phyloP scores from a whole-genome alignment of 2,113 vertebrate species.

The Zosterops hypoxanthus region DNA sequence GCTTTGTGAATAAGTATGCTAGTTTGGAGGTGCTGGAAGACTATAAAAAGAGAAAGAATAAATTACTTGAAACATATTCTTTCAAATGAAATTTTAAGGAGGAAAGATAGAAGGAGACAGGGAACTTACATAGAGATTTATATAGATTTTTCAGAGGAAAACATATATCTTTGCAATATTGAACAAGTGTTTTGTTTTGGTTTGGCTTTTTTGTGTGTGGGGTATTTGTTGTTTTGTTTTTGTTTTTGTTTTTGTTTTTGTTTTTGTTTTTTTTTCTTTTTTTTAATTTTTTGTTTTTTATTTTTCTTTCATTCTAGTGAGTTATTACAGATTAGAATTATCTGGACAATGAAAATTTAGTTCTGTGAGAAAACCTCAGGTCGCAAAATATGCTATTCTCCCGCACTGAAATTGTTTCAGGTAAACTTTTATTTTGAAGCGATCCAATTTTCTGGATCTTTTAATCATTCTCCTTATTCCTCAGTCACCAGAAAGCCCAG shows the following conservation, averaged over 20 bases:
- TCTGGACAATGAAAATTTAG: background rate
- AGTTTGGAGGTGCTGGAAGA: background rate
- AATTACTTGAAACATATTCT: background rate
- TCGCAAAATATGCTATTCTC: background rate
- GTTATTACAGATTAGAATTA: background rate
- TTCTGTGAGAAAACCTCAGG: background rate
- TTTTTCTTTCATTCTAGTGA: background rate
- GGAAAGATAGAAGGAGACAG: background rate
- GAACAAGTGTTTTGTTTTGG: background rate
- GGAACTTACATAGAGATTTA: background rate
- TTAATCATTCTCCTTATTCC: background rate
- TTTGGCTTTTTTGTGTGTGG: background rate
- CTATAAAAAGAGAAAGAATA: background rate
- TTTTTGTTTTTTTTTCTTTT: background rate
- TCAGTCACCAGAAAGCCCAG: background rate
- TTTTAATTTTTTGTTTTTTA: background rate
- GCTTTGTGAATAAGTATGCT: background rate
- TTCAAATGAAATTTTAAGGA: background rate
- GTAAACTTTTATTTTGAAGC: background rate
- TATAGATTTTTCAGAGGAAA: background rate
- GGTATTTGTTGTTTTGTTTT: background rate
- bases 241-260: background rate
- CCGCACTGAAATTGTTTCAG: background rate
- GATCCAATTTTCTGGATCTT: background rate
- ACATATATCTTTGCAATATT: background rate